Percentiles rank a stretch among this genome's conserved stretches.
These are phyloP conservation scores for Heliocidaris tuberculata DNA, from an alignment of 35 echinoderm and acorn worm genomes.

Conservation along the genomic window DNA sequence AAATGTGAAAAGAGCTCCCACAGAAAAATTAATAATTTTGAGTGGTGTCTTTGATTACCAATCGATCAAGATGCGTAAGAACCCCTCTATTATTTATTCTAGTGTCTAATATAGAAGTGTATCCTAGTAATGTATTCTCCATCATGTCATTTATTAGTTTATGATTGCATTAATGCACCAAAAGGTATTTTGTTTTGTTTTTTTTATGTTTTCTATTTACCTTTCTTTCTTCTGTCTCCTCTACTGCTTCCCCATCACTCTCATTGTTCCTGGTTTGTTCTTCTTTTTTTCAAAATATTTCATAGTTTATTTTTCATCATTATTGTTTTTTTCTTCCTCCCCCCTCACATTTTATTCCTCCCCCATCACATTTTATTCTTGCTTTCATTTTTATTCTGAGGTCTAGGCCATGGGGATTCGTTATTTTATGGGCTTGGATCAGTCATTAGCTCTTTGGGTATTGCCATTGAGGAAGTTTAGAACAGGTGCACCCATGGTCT, in stretches of 20 bases:
- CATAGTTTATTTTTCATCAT: neutral
- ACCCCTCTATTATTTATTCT: too few relatives aligned
- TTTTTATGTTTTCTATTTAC: neutral
- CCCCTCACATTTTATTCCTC: neutral
- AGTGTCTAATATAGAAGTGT: too few relatives aligned
- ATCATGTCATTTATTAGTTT: neutral
- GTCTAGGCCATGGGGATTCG: conserved; percentile 7
- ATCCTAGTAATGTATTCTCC: neutral
- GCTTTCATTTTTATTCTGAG: conserved; percentile 3
- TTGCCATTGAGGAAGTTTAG: conserved; percentile 34
- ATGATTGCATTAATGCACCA: neutral
- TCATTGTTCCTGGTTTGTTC: neutral
- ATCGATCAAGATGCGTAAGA: too few relatives aligned
- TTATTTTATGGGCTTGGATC: conserved; percentile 17
- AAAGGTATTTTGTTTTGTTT: too few relatives aligned
- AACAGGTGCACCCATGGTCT: conserved; percentile 53
- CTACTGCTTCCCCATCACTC: neutral
- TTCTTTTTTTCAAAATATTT: neutral
- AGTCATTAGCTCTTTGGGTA: neutral
- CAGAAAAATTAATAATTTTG: too few relatives aligned
- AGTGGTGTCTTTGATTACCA: too few relatives aligned
- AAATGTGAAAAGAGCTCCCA: too few relatives aligned
- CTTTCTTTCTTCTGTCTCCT: neutral
- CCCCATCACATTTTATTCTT: too few relatives aligned
- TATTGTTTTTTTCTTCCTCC: neutral